These are phyloP conservation scores for Numenius phaeopus DNA, from an alignment of 2,797 vertebrate genomes.

Conservation along the genomic window DNA sequence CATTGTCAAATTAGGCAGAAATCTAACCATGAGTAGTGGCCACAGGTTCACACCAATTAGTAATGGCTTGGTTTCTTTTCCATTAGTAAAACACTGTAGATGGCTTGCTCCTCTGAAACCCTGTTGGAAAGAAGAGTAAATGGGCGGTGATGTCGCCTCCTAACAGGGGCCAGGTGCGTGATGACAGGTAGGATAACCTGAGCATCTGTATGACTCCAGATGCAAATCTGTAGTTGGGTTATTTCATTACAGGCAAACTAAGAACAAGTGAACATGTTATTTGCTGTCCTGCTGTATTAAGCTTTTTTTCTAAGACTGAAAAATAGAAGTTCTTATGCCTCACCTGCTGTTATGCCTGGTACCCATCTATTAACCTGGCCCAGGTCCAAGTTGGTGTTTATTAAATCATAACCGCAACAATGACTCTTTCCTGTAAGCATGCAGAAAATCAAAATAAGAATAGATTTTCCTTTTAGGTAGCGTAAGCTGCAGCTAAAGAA, in stretches of 20 bases:
- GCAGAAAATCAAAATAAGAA: conserved; percentile 41
- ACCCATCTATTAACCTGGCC: not conserved
- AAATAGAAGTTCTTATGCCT: not conserved
- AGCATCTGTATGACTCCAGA: not conserved
- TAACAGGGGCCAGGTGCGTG: not conserved
- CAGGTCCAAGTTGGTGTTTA: conserved; percentile 1
- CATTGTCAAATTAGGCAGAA: conserved; percentile 38
- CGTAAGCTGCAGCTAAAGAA: not conserved
- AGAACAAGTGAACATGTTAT: not conserved
- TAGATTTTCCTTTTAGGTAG: conserved; percentile 2
- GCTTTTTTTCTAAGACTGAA: not conserved
- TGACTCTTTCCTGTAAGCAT: not conserved
- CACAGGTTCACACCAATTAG: not conserved
- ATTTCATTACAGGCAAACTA: not conserved
- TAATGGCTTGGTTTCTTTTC: not conserved
- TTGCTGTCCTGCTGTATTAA: conserved; percentile 2
- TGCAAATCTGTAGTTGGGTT: not conserved
- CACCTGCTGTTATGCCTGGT: not conserved
- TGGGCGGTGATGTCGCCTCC: not conserved
- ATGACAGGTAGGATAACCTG: not conserved
- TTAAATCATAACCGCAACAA: conserved; percentile 26
- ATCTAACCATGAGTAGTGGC: not conserved
- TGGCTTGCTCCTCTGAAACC: not conserved
- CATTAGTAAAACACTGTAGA: not conserved
- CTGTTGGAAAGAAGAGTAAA: not conserved